These are phyloP conservation scores for Psettodes erumei DNA, from an alignment of 2,113 vertebrate genomes.

Conservation along the genomic window DNA sequence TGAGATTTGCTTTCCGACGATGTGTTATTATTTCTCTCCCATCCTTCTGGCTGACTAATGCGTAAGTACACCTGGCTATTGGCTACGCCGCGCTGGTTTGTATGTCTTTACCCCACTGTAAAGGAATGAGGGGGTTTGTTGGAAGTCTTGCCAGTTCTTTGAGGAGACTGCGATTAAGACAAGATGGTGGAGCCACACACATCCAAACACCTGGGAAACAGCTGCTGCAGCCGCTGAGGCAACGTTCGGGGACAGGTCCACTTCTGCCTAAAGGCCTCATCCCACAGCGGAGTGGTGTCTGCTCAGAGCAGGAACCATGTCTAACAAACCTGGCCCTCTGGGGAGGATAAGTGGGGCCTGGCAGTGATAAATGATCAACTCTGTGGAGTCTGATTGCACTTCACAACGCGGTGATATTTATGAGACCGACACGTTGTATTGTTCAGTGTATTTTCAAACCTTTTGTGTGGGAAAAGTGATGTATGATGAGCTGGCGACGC, in stretches of 20 bases:
- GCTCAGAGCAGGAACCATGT: slow-evolving; percentile 18
- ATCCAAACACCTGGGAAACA: slow-evolving; percentile 80
- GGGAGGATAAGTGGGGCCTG: slow-evolving; percentile 14
- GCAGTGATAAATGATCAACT: slow-evolving; percentile 53
- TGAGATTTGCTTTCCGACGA: slow-evolving; percentile 43
- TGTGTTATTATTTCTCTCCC: slow-evolving; percentile 48
- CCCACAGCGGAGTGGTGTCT: slow-evolving; percentile 16
- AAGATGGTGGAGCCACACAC: slow-evolving; percentile 76
- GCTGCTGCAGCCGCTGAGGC: slow-evolving; percentile 65
- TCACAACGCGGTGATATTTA: slow-evolving; percentile 46
- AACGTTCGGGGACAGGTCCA: slow-evolving; percentile 46
- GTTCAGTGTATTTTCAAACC: slow-evolving; percentile 38
- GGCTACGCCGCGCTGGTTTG: slow-evolving; percentile 50
- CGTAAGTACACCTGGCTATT: slow-evolving; percentile 65
- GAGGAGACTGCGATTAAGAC: slow-evolving; percentile 71
- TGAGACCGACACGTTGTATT: slow-evolving; percentile 27
- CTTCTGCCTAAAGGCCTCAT: slow-evolving; percentile 44
- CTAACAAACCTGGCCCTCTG: slow-evolving; percentile 10
- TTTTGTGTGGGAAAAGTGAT: slow-evolving; percentile 22
- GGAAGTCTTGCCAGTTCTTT: slow-evolving; percentile 77
- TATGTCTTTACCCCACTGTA: slow-evolving; percentile 60
- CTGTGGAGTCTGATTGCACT: slow-evolving; percentile 23
- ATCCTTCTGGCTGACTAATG: slow-evolving; percentile 61
- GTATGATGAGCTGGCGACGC: slow-evolving; percentile 33
- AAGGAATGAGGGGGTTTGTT: slow-evolving; percentile 70